phyloP scores from a whole-genome alignment of 35 echinoderm and acorn worm genomes.

The Apostichopus parvimensis region DNA sequence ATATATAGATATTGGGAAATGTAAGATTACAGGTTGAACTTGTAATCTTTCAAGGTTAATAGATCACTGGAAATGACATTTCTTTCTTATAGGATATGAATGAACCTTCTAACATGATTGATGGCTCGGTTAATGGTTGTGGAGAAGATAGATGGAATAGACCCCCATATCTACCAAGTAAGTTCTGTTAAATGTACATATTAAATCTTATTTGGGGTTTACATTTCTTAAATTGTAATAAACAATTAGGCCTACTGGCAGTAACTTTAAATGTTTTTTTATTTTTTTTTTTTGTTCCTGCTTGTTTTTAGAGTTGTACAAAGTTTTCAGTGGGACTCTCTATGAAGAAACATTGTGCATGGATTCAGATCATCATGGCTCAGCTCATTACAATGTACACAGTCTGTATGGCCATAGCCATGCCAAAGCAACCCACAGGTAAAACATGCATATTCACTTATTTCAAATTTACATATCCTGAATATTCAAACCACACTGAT shows the following conservation, averaged over 20 bases:
- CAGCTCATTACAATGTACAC: constrained; percentile 72
- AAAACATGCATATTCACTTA: constrained; percentile 6
- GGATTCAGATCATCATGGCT: constrained; percentile 69
- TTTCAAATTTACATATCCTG: background rate
- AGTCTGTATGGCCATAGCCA: constrained; percentile 86
- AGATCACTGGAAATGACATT: background rate
- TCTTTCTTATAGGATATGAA: constrained; percentile 86
- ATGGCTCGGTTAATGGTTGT: constrained; percentile 76
- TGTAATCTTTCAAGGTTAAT: no score
- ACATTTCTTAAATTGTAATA: no score
- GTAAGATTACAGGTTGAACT: no score
- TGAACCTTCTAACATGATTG: constrained; percentile 86
- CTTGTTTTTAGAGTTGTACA: constrained; percentile 13
- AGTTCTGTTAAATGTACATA: constrained; percentile 19
- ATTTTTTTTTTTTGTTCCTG: background rate
- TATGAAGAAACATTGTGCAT: constrained; percentile 74
- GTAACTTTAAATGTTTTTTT: background rate
- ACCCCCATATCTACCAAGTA: constrained; percentile 93
- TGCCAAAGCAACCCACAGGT: constrained; percentile 63
- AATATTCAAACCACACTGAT: background rate
- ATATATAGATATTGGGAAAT: no score
- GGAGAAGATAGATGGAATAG: constrained; percentile 73
- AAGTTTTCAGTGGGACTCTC: constrained; percentile 10
- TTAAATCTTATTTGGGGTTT: no score
- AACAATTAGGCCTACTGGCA: no score